Evolutionary conservation across 2,888 invertebrate genomes (phyloP).

Genomic region (Chalcis sispes): DNA sequence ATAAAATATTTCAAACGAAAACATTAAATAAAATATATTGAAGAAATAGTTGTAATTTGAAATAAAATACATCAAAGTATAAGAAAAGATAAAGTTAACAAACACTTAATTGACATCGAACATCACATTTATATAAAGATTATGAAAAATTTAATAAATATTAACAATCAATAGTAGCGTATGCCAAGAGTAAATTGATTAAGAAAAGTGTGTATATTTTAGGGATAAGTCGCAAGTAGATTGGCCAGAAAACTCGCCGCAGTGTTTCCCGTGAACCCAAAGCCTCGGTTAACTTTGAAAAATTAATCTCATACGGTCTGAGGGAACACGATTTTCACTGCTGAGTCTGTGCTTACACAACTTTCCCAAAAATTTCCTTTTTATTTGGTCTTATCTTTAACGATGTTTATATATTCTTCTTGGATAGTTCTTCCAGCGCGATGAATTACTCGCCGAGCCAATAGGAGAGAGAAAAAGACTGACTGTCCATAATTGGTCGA

Average conservation of each 20-base stretch:
- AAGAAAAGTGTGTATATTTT: not conserved
- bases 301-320: conserved; percentile 67
- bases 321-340: conserved; percentile 75
- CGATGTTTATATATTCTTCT: too few species aligned
- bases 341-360: conserved; percentile 65
- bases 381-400: not conserved
- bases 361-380: not conserved
- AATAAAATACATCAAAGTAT: too few species aligned
- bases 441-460: conserved; percentile 77
- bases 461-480: conserved; percentile 90
- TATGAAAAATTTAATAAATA: too few species aligned
- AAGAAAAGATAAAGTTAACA: too few species aligned
- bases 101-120: too few species aligned
- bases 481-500: conserved; percentile 77
- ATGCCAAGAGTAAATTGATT: too few species aligned
- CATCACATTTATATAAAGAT: too few species aligned
- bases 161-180: too few species aligned
- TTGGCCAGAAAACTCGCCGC: conserved; percentile 69
- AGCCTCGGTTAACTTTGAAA: conserved; percentile 64
- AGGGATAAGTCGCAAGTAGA: conserved; percentile 58
- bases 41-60: too few species aligned
- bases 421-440: conserved; percentile 15
- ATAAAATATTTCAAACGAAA: too few species aligned
- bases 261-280: conserved; percentile 75
- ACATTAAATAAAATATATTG: too few species aligned